These are phyloP conservation scores for Dicyrtomina minuta DNA, from an alignment of 2,888 invertebrate genomes.

Conservation along the genomic window DNA sequence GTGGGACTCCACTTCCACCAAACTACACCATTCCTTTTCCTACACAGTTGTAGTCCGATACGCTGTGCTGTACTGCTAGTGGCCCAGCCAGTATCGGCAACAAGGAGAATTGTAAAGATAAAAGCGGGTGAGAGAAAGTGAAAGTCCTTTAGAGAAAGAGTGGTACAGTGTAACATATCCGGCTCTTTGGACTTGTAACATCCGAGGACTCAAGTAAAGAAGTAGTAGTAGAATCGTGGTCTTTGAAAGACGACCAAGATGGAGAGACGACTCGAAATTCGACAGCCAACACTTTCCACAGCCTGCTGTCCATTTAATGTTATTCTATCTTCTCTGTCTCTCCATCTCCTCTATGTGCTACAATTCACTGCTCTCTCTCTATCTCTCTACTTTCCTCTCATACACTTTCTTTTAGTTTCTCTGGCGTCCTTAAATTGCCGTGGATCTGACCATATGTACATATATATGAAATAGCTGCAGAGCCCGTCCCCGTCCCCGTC, in stretches of 20 bases:
- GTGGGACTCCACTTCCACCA: not conserved
- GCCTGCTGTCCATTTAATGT: not conserved
- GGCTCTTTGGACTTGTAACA: constrained; percentile 4
- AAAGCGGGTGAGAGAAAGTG: constrained; percentile 27
- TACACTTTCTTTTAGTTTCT: not conserved
- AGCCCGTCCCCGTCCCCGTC: no score
- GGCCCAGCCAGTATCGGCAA: not conserved
- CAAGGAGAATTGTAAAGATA: not conserved
- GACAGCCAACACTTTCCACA: constrained; percentile 4
- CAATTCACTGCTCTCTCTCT: not conserved
- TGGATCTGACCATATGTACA: no score
- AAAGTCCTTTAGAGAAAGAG: constrained; percentile 13
- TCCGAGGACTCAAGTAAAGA: constrained; percentile 9
- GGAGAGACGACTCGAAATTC: constrained; percentile 13
- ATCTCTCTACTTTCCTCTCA: not conserved
- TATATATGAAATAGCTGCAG: no score
- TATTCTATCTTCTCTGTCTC: not conserved
- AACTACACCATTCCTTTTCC: no score
- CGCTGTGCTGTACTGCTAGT: not conserved
- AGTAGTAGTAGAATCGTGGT: not conserved
- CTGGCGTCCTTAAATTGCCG: not conserved
- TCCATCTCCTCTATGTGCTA: not conserved
- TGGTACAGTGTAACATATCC: constrained; percentile 15
- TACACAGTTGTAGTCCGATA: no score
- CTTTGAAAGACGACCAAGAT: constrained; percentile 15